phyloP scores from a whole-genome alignment of 2,888 invertebrate genomes.

The Clunio marinus region DNA sequence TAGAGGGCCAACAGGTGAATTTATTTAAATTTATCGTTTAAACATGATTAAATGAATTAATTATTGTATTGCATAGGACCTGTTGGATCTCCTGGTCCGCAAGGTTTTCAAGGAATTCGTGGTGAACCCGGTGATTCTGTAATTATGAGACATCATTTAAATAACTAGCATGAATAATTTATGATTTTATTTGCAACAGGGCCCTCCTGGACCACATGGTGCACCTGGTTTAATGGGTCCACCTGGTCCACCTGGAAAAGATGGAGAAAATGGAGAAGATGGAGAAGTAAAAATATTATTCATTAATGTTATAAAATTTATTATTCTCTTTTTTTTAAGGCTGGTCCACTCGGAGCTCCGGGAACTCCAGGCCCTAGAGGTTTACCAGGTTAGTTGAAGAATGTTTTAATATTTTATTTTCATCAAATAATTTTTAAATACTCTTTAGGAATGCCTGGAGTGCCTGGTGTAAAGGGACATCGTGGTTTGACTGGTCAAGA shows the following conservation, averaged over 20 bases:
- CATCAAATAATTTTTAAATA: not conserved
- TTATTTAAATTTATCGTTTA: not conserved
- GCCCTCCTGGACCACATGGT: slow-evolving; percentile 51
- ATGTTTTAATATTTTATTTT: not conserved
- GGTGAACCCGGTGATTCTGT: slow-evolving; percentile 70
- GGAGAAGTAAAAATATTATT: too few species aligned
- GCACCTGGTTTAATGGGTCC: slow-evolving; percentile 59
- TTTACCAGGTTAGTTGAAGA: slow-evolving; percentile 61
- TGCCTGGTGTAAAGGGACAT: slow-evolving; percentile 79
- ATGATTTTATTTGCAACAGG: too few species aligned
- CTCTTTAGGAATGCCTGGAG: slow-evolving; percentile 67
- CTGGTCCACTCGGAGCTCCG: not conserved
- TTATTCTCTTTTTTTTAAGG: too few species aligned
- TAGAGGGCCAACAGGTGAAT: slow-evolving; percentile 67
- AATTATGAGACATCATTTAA: not conserved
- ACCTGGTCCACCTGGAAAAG: slow-evolving; percentile 68
- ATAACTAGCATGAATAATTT: slow-evolving; percentile 53
- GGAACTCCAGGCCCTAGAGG: slow-evolving; percentile 68
- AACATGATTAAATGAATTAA: not conserved
- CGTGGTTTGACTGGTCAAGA: slow-evolving; percentile 74
- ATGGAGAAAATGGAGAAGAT: slow-evolving; percentile 61
- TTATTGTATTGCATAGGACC: too few species aligned
- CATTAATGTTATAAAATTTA: too few species aligned
- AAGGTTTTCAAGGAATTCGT: slow-evolving; percentile 61
- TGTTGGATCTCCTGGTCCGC: slow-evolving; percentile 53